Evolutionary conservation across 1,140 invertebrate species (phyloP), one percentile per base, ranked within the genome.

Genomic region (Thaumetopoea pityocampa): DNA sequence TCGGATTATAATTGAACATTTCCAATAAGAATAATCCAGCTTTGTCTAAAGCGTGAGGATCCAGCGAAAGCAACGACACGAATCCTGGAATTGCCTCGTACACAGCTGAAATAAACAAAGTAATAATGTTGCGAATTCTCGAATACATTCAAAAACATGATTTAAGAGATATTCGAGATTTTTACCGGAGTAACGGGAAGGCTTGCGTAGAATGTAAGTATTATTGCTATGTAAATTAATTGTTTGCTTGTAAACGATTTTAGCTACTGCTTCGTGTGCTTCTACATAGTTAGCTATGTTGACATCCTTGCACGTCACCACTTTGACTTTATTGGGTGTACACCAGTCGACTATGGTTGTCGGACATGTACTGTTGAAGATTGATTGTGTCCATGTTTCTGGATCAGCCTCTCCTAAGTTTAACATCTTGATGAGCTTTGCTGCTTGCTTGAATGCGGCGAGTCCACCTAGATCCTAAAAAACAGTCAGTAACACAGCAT

Each of bases 231-330:
- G 77, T 18, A 85, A 51, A 9, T 73, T 74, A 7, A 80, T 72
- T 26, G 82, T 86, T 48, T 89, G 71, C 41, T 87, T 85, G 24
- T 86, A 79, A 33, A 86, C 65, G 1, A 88, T 70, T 29, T 76
- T 87, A 43, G 87, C 86, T 1, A 87, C 65, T n/a, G 85, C 67
- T 58, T 89, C 88, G 42, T 90, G 88, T 3, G 87, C 86, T 11
- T 86, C 77, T 36, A 90, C 67, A 45, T 86, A 90, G 35, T 86
- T 85, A 1, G 58, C 53, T 38, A 89, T 74, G 7, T 82, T 87
- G 4, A 88, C 77, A 41, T 89, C 84, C 33, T 85, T 86, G 38
- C 89, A 90, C 0, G 88, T 87, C n/a, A 81, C 83, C 11, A 88
- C 67, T 54, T 70, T 84, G 24, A 85, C 62, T 65, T 69, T 80